Percentiles rank a stretch among this genome's conserved stretches.
These are phyloP conservation scores for Nesogale talazaci DNA, from an alignment of 2,113 vertebrate species.

Conservation along the genomic window DNA sequence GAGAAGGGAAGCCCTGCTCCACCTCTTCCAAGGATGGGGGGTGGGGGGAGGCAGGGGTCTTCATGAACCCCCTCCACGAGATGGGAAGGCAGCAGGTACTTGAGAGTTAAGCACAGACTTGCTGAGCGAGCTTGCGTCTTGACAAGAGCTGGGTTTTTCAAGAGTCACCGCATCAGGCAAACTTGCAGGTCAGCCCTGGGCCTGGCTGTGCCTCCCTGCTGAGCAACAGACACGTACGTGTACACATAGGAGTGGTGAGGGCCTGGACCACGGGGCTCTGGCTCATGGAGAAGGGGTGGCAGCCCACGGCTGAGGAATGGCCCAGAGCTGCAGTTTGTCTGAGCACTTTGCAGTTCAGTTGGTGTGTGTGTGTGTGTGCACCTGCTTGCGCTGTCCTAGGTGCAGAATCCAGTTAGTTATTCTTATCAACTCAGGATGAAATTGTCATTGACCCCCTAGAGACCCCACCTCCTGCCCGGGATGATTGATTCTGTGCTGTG, in stretches of 20 bases:
- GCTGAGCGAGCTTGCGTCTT: background rate
- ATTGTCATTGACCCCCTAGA: background rate
- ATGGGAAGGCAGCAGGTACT: background rate
- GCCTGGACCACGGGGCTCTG: background rate
- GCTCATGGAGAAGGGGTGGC: background rate
- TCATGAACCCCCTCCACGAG: background rate
- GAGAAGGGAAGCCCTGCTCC: background rate
- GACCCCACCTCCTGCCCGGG: no score
- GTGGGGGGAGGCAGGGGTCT: background rate
- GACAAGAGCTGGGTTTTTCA: background rate
- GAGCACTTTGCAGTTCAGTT: background rate
- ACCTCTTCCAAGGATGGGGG: background rate
- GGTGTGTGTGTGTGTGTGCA: no score
- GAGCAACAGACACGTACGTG: no score
- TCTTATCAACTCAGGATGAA: background rate
- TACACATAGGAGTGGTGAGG: background rate
- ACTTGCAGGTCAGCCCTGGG: background rate
- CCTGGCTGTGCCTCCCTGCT: background rate
- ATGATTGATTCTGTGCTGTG: background rate
- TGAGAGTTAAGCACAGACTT: background rate
- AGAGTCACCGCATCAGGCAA: conserved; percentile 18
- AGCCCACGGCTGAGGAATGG: background rate
- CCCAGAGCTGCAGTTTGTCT: background rate
- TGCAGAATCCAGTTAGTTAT: background rate
- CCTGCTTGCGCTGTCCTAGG: no score